These are phyloP conservation scores for Rhizomys pruinosus DNA, from an alignment of 2,113 vertebrate species.

Conservation along the genomic window DNA sequence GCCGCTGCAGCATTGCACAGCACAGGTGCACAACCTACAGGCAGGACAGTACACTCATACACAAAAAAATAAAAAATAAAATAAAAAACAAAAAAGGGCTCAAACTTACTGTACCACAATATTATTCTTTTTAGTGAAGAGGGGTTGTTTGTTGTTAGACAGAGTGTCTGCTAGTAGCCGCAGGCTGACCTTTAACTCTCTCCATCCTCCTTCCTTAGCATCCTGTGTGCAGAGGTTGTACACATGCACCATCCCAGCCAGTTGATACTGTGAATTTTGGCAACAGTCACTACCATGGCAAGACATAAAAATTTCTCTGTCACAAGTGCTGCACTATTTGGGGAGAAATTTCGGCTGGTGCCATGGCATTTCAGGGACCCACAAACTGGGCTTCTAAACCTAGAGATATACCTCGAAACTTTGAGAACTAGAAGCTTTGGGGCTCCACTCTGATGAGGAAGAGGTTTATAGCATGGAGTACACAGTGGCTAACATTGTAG, in stretches of 20 bases:
- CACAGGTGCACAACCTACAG: too few relatives aligned
- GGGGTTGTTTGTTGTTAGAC: not conserved
- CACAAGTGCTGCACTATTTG: not conserved
- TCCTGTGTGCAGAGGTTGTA: not conserved
- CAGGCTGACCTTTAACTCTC: too few relatives aligned
- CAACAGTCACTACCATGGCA: not conserved
- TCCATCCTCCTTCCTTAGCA: not conserved
- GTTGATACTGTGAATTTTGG: not conserved
- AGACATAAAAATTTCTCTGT: not conserved
- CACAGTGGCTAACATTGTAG: not conserved
- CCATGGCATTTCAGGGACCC: not conserved
- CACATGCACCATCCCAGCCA: not conserved
- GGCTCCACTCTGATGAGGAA: not conserved
- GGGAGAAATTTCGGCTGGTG: not conserved
- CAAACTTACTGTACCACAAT: too few relatives aligned
- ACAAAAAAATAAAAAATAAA: too few relatives aligned
- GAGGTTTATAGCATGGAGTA: too few relatives aligned
- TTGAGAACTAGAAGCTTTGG: not conserved
- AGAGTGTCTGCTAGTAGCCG: too few relatives aligned
- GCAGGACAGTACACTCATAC: too few relatives aligned
- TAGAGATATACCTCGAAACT: not conserved
- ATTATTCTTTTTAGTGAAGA: not conserved
- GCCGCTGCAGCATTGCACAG: too few relatives aligned
- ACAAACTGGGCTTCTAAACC: not conserved
- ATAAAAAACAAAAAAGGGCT: too few relatives aligned